Evolutionary conservation across 2,888 invertebrate genomes (phyloP).

Genomic region (Spicauda simplicius): DNA sequence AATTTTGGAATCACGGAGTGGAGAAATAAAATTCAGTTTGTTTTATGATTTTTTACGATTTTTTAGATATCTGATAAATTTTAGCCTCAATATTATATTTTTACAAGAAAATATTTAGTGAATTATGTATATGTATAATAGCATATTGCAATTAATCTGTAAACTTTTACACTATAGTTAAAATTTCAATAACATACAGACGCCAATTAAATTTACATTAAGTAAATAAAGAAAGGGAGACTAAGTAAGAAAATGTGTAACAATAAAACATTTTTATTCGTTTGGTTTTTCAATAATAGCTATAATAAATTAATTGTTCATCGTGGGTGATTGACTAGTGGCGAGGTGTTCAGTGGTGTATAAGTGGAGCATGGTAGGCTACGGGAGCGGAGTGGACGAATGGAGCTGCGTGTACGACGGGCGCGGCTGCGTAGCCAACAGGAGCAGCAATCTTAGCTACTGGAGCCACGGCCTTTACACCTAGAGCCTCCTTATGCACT

Average conservation of each 20-base stretch:
- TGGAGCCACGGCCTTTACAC: conserved; percentile 73
- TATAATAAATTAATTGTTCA: background rate
- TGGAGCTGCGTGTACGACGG: background rate
- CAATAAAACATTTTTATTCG: background rate
- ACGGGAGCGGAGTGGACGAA: conserved; percentile 50
- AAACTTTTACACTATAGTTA: too few species aligned
- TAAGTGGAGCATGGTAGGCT: conserved; percentile 47
- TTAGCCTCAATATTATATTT: too few species aligned
- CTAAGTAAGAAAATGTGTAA: background rate
- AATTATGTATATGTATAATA: too few species aligned
- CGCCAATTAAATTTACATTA: too few species aligned
- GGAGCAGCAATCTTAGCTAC: conserved; percentile 55
- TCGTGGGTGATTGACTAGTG: background rate
- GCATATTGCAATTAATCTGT: too few species aligned
- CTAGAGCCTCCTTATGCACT: conserved; percentile 86
- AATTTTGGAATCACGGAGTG: too few species aligned
- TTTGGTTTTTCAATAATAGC: background rate
- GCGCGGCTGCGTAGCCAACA: conserved; percentile 41
- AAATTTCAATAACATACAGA: too few species aligned
- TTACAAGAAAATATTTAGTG: too few species aligned
- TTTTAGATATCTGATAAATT: too few species aligned
- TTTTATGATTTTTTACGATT: too few species aligned
- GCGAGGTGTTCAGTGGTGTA: background rate
- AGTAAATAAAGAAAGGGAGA: too few species aligned
- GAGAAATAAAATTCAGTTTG: too few species aligned